A percentile compares a stretch with the other conserved stretches of the same genome.
phyloP scores from a whole-genome alignment of 1,140 invertebrate genomes.

The Lordiphosa stackelbergi region DNA sequence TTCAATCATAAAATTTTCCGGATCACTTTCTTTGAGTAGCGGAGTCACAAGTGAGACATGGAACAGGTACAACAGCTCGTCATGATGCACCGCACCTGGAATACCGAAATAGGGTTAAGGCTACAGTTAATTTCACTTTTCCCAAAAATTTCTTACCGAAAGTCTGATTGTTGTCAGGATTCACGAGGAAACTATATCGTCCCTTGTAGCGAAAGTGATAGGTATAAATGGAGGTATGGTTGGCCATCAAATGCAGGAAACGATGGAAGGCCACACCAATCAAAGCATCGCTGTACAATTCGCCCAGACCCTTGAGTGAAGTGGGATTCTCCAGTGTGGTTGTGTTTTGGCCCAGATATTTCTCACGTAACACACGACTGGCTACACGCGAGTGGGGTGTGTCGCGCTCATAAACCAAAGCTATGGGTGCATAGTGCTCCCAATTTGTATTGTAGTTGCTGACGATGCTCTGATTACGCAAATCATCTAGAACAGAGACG shows the following conservation, averaged over 20 bases:
- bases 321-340: constrained; percentile 23
- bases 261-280: constrained; percentile 78
- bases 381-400: constrained; percentile 77
- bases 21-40: constrained; percentile 75
- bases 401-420: constrained; percentile 79
- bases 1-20: constrained; percentile 78
- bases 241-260: constrained; percentile 77
- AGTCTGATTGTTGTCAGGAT: constrained; percentile 74
- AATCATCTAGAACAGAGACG: constrained; percentile 26
- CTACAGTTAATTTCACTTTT: no score
- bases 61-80: constrained; percentile 82
- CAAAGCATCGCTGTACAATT: constrained; percentile 78
- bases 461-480: constrained; percentile 46
- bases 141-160: constrained; percentile 61
- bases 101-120: no score
- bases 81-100: constrained; percentile 80
- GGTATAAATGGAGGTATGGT: constrained; percentile 78
- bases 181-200: constrained; percentile 78
- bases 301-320: constrained; percentile 44
- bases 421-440: constrained; percentile 78
- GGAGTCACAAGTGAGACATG: constrained; percentile 75
- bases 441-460: constrained; percentile 78
- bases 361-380: constrained; percentile 43
- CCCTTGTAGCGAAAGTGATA: constrained; percentile 80
- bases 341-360: constrained; percentile 39